Conservation (phyloP, 1,140 invertebrate genomes). For the Drosophila kurseongensis region DNA sequence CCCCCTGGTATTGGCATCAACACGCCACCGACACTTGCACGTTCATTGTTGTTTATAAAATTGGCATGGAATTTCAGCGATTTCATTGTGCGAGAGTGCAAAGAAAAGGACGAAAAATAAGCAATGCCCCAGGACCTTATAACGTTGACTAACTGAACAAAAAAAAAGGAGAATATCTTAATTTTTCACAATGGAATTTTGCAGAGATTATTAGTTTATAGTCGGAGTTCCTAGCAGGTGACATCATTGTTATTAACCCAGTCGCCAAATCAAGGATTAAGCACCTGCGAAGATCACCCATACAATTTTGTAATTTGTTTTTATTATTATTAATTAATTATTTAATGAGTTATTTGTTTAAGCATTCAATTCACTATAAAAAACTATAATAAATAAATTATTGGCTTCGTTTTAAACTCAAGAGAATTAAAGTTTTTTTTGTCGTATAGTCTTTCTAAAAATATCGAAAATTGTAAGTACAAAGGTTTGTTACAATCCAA, state of each 20-base stretch:
- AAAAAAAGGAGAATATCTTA: background rate
- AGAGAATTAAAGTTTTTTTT: too few relatives aligned
- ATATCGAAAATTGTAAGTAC: too few relatives aligned
- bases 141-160: background rate
- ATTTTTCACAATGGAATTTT: slow-evolving; percentile 2
- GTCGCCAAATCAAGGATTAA: background rate
- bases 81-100: slow-evolving; percentile 48
- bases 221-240: background rate
- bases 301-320: too few relatives aligned
- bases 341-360: too few relatives aligned
- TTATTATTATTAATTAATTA: too few relatives aligned
- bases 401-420: too few relatives aligned
- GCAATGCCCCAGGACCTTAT: too few relatives aligned
- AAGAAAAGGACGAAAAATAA: background rate
- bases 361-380: too few relatives aligned
- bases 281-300: background rate
- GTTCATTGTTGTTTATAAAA: slow-evolving; percentile 70
- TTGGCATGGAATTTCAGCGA: slow-evolving; percentile 59
- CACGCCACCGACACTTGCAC: slow-evolving; percentile 52
- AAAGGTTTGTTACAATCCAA: too few relatives aligned
- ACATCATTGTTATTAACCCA: background rate
- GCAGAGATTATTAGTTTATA: slow-evolving; percentile 3
- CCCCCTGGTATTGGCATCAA: slow-evolving; percentile 13
- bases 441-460: too few relatives aligned
- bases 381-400: too few relatives aligned